phyloP scores from a whole-genome alignment of 1,140 invertebrate genomes.

The Chlorops oryzae region DNA sequence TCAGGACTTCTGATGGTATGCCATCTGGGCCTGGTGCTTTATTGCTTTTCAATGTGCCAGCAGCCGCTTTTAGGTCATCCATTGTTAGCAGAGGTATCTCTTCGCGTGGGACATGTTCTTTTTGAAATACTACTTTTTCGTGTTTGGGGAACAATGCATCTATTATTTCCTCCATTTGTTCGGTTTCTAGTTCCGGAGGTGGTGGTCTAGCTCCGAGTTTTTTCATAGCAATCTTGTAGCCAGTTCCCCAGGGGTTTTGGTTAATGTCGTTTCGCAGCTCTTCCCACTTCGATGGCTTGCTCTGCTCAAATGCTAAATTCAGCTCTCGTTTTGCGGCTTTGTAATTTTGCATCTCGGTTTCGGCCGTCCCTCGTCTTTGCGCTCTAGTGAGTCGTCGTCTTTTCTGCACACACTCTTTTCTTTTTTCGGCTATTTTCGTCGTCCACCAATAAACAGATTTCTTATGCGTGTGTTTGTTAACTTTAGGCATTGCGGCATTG shows the following conservation, averaged over 20 bases:
- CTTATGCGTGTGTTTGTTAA: background rate
- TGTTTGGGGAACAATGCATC: conserved; percentile 4
- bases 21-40: conserved; percentile 27
- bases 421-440: no score
- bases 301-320: conserved; percentile 9
- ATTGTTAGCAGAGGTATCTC: conserved; percentile 13
- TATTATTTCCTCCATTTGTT: background rate
- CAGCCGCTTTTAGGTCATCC: conserved; percentile 13
- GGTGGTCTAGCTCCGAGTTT: background rate
- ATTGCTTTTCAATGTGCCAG: conserved; percentile 12
- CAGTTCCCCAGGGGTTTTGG: conserved; percentile 19
- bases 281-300: conserved; percentile 13
- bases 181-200: background rate
- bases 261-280: conserved; percentile 17
- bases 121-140: no score
- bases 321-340: conserved; percentile 11
- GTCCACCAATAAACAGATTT: no score
- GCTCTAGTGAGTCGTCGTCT: no score
- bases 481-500: conserved; percentile 3
- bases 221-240: conserved; percentile 18
- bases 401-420: no score
- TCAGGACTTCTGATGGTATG: conserved; percentile 21
- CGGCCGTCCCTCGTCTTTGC: no score
- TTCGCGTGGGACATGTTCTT: background rate
- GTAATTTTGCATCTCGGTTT: no score